A percentile compares a stretch with the other conserved stretches of the same genome.
These are phyloP conservation scores for Hafferia zeledoni DNA, from an alignment of 2,797 vertebrate genomes.

Conservation along the genomic window DNA sequence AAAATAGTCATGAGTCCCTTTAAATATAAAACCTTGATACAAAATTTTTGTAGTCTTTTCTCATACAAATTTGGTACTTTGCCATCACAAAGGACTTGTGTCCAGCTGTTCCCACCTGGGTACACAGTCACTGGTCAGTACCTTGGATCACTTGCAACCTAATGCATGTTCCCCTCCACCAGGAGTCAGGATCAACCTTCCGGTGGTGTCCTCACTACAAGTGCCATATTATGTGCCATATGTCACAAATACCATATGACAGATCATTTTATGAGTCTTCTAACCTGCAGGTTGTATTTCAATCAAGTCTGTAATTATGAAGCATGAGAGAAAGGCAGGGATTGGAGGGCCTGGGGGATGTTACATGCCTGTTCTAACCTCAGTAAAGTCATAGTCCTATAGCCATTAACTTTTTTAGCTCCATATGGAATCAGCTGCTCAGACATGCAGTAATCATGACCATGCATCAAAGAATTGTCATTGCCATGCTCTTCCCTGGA, in stretches of 20 bases:
- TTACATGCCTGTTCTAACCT: background rate
- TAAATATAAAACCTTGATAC: too few relatives aligned
- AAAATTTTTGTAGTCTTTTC: too few relatives aligned
- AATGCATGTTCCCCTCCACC: background rate
- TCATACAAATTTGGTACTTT: too few relatives aligned
- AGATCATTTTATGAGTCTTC: background rate
- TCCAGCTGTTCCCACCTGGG: too few relatives aligned
- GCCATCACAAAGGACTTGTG: too few relatives aligned
- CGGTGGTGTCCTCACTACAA: background rate
- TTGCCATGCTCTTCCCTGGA: background rate
- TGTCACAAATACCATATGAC: background rate
- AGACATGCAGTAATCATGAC: background rate
- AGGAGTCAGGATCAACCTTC: background rate
- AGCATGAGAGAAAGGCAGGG: background rate
- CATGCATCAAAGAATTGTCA: background rate
- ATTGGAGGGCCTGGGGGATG: background rate
- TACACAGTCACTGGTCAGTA: too few relatives aligned
- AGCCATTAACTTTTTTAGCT: background rate
- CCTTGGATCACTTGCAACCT: background rate
- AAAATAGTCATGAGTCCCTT: too few relatives aligned
- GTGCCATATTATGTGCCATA: background rate
- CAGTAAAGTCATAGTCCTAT: background rate
- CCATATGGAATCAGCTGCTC: background rate
- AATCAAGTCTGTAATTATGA: background rate
- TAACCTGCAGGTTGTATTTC: background rate